These are phyloP conservation scores for Agrilus planipennis DNA, from an alignment of 1,140 invertebrate genomes.

Conservation along the genomic window DNA sequence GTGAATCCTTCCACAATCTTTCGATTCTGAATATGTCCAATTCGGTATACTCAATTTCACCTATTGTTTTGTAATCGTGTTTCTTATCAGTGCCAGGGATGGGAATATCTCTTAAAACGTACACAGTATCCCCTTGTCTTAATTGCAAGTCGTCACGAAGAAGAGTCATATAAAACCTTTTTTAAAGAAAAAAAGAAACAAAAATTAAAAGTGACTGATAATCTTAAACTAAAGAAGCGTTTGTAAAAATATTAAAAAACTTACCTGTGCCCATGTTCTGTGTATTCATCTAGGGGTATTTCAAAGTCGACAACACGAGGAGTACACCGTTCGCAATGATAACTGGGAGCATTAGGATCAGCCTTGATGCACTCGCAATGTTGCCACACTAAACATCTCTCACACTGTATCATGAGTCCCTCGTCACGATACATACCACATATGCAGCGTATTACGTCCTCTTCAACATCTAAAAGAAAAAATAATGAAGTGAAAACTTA, in stretches of 20 bases:
- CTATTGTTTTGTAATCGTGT: slow-evolving; percentile 77
- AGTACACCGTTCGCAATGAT: slow-evolving; percentile 80
- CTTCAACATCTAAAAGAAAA: slow-evolving; percentile 43
- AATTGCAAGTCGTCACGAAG: slow-evolving; percentile 77
- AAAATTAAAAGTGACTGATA: no score
- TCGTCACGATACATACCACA: slow-evolving; percentile 92
- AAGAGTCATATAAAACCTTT: slow-evolving; percentile 72
- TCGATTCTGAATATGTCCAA: slow-evolving; percentile 92
- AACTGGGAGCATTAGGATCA: slow-evolving; percentile 58
- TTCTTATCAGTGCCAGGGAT: slow-evolving; percentile 48
- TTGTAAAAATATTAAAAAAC: background rate
- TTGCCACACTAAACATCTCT: slow-evolving; percentile 88
- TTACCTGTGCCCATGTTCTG: slow-evolving; percentile 61
- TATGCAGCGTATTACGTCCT: slow-evolving; percentile 92
- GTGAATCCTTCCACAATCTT: slow-evolving; percentile 80
- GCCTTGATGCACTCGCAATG: slow-evolving; percentile 87
- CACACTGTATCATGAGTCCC: slow-evolving; percentile 94
- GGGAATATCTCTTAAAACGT: slow-evolving; percentile 76
- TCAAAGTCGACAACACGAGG: slow-evolving; percentile 67
- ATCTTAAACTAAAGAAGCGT: background rate
- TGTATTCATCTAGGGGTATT: slow-evolving; percentile 73
- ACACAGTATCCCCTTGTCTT: slow-evolving; percentile 82
- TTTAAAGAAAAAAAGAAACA: slow-evolving; percentile 12
- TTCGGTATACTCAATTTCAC: slow-evolving; percentile 68
- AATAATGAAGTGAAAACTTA: background rate